Evolutionary conservation across 2,797 vertebrate genomes (phyloP).

Genomic region (Nyctalus aviator): DNA sequence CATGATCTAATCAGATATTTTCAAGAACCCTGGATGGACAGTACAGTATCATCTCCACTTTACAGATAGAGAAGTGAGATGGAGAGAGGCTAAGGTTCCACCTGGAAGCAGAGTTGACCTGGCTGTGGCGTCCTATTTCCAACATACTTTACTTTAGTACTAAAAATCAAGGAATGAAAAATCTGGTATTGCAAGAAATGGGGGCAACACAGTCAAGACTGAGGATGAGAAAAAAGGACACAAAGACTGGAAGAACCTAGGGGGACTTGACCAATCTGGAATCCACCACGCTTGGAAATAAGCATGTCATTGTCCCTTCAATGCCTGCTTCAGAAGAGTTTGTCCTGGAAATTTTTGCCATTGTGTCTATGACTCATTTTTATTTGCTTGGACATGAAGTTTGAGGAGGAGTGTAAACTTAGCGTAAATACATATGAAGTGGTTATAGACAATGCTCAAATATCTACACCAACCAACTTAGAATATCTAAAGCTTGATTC

Average conservation of each 20-base stretch:
- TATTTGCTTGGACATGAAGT: not conserved
- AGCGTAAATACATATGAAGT: not conserved
- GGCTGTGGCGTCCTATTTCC: not conserved
- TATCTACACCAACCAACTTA: too few relatives aligned
- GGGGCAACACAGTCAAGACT: not conserved
- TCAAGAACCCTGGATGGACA: not conserved
- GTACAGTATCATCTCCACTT: not conserved
- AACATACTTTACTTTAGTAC: not conserved
- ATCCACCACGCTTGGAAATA: too few relatives aligned
- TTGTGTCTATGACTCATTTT: not conserved
- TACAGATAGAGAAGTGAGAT: not conserved
- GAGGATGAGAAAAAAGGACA: not conserved
- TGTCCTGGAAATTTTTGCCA: not conserved
- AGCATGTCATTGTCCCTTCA: not conserved
- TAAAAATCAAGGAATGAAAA: not conserved
- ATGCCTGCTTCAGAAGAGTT: not conserved
- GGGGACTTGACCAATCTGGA: not conserved
- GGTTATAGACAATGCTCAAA: too few relatives aligned
- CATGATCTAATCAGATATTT: not conserved
- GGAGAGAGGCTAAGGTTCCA: not conserved
- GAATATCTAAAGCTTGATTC: not conserved
- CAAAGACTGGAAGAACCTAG: not conserved
- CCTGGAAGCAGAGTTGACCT: not conserved
- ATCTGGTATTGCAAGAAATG: too few relatives aligned
- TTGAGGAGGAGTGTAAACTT: not conserved